phyloP scores from a whole-genome alignment of 2,797 vertebrate genomes.

The Percopsis omiscomaycus region DNA sequence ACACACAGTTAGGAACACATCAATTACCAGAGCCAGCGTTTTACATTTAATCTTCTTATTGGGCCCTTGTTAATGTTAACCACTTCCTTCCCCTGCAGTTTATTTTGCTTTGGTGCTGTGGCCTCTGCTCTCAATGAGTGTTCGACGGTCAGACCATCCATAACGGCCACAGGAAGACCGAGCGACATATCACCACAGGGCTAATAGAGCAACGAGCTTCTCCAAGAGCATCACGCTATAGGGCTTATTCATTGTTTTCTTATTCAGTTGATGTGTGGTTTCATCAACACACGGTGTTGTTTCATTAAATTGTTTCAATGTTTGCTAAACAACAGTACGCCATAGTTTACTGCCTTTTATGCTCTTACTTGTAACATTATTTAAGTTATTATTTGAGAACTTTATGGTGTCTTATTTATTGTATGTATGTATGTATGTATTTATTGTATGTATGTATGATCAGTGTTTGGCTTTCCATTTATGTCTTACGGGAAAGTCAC shows the following conservation, averaged over 20 bases:
- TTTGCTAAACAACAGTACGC: too few relatives aligned
- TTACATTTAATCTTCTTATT: conserved; percentile 85
- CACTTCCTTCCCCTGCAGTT: conserved; percentile 89
- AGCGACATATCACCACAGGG: background rate
- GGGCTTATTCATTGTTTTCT: too few relatives aligned
- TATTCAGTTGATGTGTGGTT: too few relatives aligned
- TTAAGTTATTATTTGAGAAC: too few relatives aligned
- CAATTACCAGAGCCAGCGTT: conserved; percentile 77
- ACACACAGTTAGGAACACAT: conserved; percentile 77
- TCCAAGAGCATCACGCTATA: too few relatives aligned
- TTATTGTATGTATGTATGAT: background rate
- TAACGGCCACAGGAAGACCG: conserved; percentile 66
- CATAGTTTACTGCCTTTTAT: too few relatives aligned
- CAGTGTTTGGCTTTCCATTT: conserved; percentile 14
- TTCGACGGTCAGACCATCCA: conserved; percentile 77
- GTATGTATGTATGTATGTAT: too few relatives aligned
- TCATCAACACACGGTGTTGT: too few relatives aligned
- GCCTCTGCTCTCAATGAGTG: conserved; percentile 82
- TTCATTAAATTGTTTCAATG: too few relatives aligned
- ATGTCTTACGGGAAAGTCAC: too few relatives aligned
- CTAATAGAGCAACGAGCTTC: background rate
- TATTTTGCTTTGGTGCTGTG: conserved; percentile 92
- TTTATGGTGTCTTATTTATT: background rate
- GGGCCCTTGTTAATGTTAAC: conserved; percentile 85
- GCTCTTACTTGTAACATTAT: too few relatives aligned